A percentile compares a stretch with the other conserved stretches of the same genome.
phyloP scores from a whole-genome alignment of 1,140 invertebrate genomes.

The Mya arenaria region DNA sequence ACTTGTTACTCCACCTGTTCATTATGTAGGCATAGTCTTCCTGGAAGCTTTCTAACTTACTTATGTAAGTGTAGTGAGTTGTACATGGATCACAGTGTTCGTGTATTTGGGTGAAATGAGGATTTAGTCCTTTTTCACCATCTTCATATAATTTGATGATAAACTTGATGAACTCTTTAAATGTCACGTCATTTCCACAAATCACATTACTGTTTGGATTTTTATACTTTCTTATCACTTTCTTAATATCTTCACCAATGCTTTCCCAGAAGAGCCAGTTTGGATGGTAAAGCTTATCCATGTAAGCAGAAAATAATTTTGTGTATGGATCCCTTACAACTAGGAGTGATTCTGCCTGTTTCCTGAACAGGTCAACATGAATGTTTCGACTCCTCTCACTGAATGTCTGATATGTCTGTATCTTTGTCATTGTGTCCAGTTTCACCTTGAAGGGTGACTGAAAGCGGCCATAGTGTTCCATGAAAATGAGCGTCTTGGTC shows the following conservation, averaged over 20 bases:
- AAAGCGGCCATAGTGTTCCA: not conserved
- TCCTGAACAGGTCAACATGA: too few species aligned
- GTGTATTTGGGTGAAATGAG: constrained; percentile 19
- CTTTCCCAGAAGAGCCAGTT: constrained; percentile 27
- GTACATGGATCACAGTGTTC: constrained; percentile 26
- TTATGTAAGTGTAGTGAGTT: constrained; percentile 31
- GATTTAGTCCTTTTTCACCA: not conserved
- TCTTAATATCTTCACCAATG: not conserved
- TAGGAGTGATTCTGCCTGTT: not conserved
- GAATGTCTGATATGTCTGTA: not conserved
- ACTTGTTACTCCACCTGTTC: constrained; percentile 1
- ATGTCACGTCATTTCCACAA: constrained; percentile 11
- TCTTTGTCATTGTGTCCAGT: not conserved
- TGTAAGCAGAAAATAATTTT: too few species aligned
- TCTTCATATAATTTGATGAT: constrained; percentile 84
- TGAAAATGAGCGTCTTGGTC: not conserved
- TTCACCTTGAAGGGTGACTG: not conserved
- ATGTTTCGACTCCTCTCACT: not conserved
- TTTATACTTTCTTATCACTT: not conserved
- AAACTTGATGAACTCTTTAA: not conserved
- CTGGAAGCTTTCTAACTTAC: constrained; percentile 40
- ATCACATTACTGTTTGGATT: not conserved
- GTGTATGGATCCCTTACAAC: not conserved
- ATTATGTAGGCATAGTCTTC: constrained; percentile 4
- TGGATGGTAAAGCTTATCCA: constrained; percentile 34